A percentile compares a stretch with the other conserved stretches of the same genome.
Evolutionary conservation across 2,797 vertebrate genomes (phyloP).

Genomic region (Sebastes iracundus): DNA sequence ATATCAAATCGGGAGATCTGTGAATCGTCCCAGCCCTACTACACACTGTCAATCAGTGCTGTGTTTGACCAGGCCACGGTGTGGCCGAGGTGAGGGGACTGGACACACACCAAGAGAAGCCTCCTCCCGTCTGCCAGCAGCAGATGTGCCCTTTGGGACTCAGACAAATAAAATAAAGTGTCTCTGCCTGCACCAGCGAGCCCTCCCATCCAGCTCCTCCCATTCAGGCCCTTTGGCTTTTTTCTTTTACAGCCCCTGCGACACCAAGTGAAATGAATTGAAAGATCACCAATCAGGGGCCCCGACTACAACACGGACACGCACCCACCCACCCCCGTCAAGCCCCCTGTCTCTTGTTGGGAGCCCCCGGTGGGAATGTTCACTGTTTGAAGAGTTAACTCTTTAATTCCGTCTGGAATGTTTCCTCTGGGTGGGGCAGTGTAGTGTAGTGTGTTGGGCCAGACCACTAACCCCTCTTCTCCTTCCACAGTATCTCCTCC

Average conservation of each 20-base stretch:
- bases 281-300: constrained; percentile 78
- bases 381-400: constrained; percentile 84
- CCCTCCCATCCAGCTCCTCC: constrained; percentile 65
- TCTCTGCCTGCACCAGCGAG: constrained; percentile 57
- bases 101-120: constrained; percentile 39
- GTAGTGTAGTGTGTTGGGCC: constrained; percentile 66
- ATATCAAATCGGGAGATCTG: too few relatives aligned
- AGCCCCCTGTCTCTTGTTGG: constrained; percentile 64
- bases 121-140: constrained; percentile 55
- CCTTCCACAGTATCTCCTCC: constrained; percentile 49
- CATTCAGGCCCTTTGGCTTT: constrained; percentile 65
- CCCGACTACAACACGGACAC: constrained; percentile 56
- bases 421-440: constrained; percentile 86
- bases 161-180: constrained; percentile 72
- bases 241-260: constrained; percentile 69
- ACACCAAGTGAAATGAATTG: constrained; percentile 76
- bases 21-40: neutral
- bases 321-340: constrained; percentile 50
- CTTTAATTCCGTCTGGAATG: constrained; percentile 88
- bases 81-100: constrained; percentile 34
- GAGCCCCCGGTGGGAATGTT: constrained; percentile 78
- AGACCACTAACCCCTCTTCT: constrained; percentile 72
- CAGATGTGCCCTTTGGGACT: constrained; percentile 76
- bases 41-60: neutral
- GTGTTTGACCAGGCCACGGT: constrained; percentile 18